Evolutionary conservation across 2,888 invertebrate genomes (phyloP).

Genomic region (Diplazon laetatorius): DNA sequence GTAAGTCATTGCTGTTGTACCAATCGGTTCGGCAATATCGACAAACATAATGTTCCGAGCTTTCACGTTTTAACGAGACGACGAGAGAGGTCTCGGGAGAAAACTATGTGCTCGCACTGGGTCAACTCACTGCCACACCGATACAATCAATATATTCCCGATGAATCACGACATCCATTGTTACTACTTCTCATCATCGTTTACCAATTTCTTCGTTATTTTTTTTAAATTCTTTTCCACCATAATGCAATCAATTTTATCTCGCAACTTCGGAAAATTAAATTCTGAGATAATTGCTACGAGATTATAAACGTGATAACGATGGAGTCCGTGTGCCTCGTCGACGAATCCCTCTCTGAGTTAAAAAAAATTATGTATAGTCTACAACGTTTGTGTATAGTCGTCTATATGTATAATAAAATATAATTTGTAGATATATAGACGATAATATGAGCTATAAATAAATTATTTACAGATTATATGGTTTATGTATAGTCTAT

Average conservation of each 20-base stretch:
- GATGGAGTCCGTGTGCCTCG: conserved; percentile 13
- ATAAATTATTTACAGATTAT: too few species aligned
- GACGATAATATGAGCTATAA: too few species aligned
- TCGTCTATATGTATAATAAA: too few species aligned
- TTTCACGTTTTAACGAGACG: too few species aligned
- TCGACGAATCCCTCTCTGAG: conserved; percentile 5
- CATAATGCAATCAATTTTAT: conserved; percentile 42
- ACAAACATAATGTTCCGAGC: too few species aligned
- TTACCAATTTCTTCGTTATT: conserved; percentile 27
- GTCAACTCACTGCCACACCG: not conserved
- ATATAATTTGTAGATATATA: too few species aligned
- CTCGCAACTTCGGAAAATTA: conserved; percentile 22
- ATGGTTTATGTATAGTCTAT: too few species aligned
- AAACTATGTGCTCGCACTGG: conserved; percentile 24
- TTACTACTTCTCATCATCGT: too few species aligned
- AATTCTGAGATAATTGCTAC: conserved; percentile 54
- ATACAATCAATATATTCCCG: conserved; percentile 17
- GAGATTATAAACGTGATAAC: conserved; percentile 8
- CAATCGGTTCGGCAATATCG: not conserved
- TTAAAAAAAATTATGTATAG: too few species aligned
- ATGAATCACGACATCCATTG: conserved; percentile 6
- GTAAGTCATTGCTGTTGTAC: conserved; percentile 19
- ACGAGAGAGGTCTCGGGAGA: too few species aligned
- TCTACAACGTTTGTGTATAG: too few species aligned
- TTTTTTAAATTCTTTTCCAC: conserved; percentile 15